phyloP scores from a whole-genome alignment of 2,888 invertebrate species.

The Ormyrus nitidulus region DNA sequence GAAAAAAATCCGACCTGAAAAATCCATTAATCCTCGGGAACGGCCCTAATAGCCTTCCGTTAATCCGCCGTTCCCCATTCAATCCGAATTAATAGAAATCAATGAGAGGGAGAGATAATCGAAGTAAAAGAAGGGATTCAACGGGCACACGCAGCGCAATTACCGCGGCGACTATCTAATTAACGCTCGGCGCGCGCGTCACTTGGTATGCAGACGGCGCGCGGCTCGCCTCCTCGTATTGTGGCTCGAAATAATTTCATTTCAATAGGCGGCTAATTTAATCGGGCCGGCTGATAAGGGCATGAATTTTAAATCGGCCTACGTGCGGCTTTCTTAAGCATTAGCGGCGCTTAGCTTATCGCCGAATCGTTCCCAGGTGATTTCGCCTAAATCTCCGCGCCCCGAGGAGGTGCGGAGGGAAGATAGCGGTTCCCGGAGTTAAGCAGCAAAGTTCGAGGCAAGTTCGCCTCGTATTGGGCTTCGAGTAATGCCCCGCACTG shows the following conservation, averaged over 20 bases:
- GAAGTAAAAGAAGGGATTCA: not conserved
- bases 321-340: conserved; percentile 9
- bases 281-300: conserved; percentile 67
- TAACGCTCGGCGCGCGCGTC: conserved; percentile 56
- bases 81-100: conserved; percentile 25
- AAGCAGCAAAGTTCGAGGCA: no score
- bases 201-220: conserved; percentile 66
- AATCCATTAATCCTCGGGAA: conserved; percentile 17
- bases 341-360: conserved; percentile 36
- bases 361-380: conserved; percentile 34
- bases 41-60: no score
- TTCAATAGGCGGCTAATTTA: conserved; percentile 68
- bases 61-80: not conserved
- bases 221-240: conserved; percentile 49
- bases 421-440: no score
- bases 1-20: no score
- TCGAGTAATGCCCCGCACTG: no score
- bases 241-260: conserved; percentile 69
- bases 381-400: conserved; percentile 17
- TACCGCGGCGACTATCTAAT: conserved; percentile 63
- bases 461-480: no score
- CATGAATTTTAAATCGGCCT: conserved; percentile 60
- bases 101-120: not conserved
- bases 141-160: conserved; percentile 58
- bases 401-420: no score